Evolutionary conservation across 1,140 invertebrate genomes (phyloP).

Genomic region (Trigoniulus corallinus): DNA sequence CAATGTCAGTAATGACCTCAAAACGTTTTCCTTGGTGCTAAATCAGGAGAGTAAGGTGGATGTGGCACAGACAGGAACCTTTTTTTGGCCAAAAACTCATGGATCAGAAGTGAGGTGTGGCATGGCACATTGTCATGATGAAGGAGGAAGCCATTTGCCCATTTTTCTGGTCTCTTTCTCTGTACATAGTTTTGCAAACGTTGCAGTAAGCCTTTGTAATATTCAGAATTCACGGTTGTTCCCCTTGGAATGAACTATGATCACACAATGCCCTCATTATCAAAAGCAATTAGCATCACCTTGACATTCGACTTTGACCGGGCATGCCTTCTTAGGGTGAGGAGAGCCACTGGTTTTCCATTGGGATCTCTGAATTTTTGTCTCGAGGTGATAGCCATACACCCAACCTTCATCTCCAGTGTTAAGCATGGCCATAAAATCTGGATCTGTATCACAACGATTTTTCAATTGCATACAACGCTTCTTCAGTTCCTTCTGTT

Average conservation of each 20-base stretch:
- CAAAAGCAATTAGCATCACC: slow-evolving; percentile 11
- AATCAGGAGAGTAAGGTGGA: no score
- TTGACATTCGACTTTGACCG: slow-evolving; percentile 10
- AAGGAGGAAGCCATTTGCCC: no score
- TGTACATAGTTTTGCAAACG: slow-evolving; percentile 11
- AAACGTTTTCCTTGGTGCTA: no score
- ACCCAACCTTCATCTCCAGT: slow-evolving; percentile 9
- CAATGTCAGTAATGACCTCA: no score
- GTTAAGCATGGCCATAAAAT: slow-evolving; percentile 8
- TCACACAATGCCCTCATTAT: slow-evolving; percentile 8
- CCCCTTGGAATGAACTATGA: slow-evolving; percentile 11
- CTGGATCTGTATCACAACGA: neutral
- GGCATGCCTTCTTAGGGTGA: slow-evolving; percentile 6
- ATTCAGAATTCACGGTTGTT: slow-evolving; percentile 12
- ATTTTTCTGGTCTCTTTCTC: slow-evolving; percentile 11
- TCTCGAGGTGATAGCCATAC: slow-evolving; percentile 11
- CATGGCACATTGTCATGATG: no score
- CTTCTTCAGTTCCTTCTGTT: neutral
- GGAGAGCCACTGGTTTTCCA: slow-evolving; percentile 2
- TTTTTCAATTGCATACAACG: slow-evolving; percentile 5
- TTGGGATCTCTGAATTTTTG: slow-evolving; percentile 10
- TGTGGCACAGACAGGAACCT: no score
- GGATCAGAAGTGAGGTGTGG: no score
- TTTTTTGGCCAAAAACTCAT: no score
- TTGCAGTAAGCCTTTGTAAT: slow-evolving; percentile 13